Evolutionary conservation across 2,888 invertebrate species (phyloP).

Genomic region (Elysia crispata): DNA sequence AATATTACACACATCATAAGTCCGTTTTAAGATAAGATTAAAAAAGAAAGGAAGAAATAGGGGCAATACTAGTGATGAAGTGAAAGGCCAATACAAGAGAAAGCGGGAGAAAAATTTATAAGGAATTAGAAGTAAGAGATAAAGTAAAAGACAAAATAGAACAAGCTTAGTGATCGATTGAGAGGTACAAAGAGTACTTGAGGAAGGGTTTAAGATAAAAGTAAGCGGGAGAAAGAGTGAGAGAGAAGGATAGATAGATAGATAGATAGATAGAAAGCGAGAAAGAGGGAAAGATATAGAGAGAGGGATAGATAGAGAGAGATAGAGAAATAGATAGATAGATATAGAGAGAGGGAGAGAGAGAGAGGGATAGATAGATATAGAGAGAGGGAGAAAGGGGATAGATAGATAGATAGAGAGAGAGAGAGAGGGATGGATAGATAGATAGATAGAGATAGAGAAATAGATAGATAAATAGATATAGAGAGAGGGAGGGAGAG

Average conservation of each 20-base stretch:
- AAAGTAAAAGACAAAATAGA: no score
- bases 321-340: slow-evolving; percentile 5
- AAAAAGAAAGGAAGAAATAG: no score
- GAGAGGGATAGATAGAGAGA: slow-evolving; percentile 2
- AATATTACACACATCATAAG: no score
- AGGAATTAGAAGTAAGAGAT: no score
- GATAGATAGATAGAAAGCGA: slow-evolving; percentile 4
- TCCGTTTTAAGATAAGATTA: no score
- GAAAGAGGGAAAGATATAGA: not conserved
- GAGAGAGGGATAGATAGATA: not conserved
- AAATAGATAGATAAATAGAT: not conserved
- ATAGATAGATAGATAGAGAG: slow-evolving; percentile 13
- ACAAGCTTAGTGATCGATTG: no score
- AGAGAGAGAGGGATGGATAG: not conserved
- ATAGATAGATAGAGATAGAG: slow-evolving; percentile 1
- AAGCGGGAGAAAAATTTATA: no score
- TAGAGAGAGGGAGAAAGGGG: not conserved
- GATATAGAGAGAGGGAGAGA: no score
- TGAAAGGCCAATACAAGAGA: no score
- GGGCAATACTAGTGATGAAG: no score
- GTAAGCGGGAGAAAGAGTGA: not conserved
- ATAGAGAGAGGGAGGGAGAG: not conserved
- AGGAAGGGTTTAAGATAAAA: no score
- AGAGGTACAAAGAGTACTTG: no score
- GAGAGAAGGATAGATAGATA: slow-evolving; percentile 26